A percentile compares a stretch with the other conserved stretches of the same genome.
These are phyloP conservation scores for Psittacula derbiana DNA, from an alignment of 2,797 vertebrate species.

Conservation along the genomic window DNA sequence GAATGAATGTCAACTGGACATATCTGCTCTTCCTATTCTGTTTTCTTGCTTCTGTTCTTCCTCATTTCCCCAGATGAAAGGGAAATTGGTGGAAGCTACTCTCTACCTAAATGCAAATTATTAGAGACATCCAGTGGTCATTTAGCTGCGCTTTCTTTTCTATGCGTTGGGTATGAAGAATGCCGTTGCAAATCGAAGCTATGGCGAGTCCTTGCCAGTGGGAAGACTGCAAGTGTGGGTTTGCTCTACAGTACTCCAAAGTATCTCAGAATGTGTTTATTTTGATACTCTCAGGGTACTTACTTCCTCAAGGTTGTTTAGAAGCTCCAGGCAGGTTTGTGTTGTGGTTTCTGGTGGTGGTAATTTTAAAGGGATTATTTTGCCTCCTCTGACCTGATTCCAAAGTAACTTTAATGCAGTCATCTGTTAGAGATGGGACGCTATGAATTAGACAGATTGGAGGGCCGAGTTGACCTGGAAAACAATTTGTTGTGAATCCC, in stretches of 20 bases:
- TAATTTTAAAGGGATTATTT: neutral
- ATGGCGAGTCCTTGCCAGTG: neutral
- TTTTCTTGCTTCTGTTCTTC: neutral
- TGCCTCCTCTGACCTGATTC: neutral
- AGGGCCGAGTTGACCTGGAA: conserved; percentile 15
- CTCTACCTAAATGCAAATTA: neutral
- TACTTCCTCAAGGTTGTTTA: neutral
- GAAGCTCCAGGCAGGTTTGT: neutral
- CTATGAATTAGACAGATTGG: neutral
- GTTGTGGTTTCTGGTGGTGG: neutral
- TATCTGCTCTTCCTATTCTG: neutral
- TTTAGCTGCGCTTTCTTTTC: neutral
- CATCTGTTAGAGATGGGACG: neutral
- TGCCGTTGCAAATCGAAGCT: neutral
- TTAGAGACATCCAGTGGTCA: neutral
- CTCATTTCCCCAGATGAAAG: neutral
- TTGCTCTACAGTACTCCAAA: neutral
- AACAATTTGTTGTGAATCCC: neutral
- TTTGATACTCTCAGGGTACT: neutral
- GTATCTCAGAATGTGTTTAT: neutral
- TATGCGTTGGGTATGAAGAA: neutral
- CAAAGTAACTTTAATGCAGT: neutral
- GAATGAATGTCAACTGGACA: neutral
- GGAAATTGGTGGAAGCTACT: neutral
- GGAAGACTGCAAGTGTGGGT: neutral